Base-by-base conservation (phyloP, 2,797 vertebrate genomes). In the Argyrosomus regius region DNA sequence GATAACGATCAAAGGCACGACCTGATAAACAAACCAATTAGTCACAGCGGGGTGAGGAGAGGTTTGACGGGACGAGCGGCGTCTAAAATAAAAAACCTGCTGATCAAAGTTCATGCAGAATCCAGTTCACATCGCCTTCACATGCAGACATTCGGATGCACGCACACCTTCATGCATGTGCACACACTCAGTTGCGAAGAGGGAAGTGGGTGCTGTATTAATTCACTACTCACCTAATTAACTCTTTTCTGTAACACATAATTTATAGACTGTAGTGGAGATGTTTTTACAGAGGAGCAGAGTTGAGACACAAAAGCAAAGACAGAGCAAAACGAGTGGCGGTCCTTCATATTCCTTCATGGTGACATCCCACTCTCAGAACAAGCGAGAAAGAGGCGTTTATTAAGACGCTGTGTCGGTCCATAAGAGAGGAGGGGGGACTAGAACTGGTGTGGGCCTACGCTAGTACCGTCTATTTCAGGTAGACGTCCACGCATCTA, bases 171-270 rank as follows among this genome's bases (percentile, higher is more conserved):
- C 91, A 93, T 92, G 91, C 93, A 94, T 87, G 84, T 83, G 83
- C 91, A 90, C 70, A 84, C 85, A 88, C 73, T 77, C 72, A 46
- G 77, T 86, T 77, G 64, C 77, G 75, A 64, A 76, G 68, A 88
- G 69, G 35, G 64, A 89, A 86, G 83, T 89, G 83, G 79, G 85
- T 85, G 87, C 89, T 75, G 48, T 81, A 89, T 93, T 75, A 86
- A 89, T 88, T 91, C 87, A 91, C 93, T 95, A 96, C 95, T 96
- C 93, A 96, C 95, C 95, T 90, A 94, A 93, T 92, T 91, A 94
- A 94, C 92, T 93, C 90, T 93, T 94, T 95, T 92, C 91, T 94
- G 94, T 91, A 93, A 95, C 92, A 94, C 92, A 94, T 94, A 94
- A 94, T 91, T 92, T 94, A 94, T 93, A 92, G 85, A 93, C 87